Evolutionary conservation across 2,113 vertebrate genomes (phyloP), one percentile per base, ranked within the genome.

Genomic region (Pollachius pollachius): DNA sequence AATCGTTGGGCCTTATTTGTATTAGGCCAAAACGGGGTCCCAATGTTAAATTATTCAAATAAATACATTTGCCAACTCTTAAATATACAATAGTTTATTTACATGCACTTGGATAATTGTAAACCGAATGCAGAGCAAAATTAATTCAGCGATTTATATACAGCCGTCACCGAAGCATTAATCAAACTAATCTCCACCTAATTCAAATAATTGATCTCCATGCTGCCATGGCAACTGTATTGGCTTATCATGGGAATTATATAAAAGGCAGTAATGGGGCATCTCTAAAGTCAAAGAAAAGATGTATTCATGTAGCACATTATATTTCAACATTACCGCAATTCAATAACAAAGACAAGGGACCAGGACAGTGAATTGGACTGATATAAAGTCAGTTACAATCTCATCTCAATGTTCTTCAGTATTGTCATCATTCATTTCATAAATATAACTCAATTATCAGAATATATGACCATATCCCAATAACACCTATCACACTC

Each of bases 251-350:
- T 61, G 23, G 68, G 62, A 70, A 23, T 23, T 23, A 23, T 23
- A 23, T 23, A 81, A 83, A 61, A 78, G 68, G 80, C 69, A 18
- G 68, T 65, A 52, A 70, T 70, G 72, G 79, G 77, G 77, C 75
- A 78, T 81, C 65, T 59, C 70, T 54, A 30, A 79, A 34, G 30
- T 34, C 30, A 34, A 34, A 34, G 30, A 34, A 34, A 34, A 34
- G 4, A 34, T 34, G 30, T 34, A 34, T 34, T 34, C 30, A 34
- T 34, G 30, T 34, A 34, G 30, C 30, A 34, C 30, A 34, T 34
- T 34, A 4, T 34, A 34, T 34, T 34, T 34, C 4, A 34, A 34
- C 6, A 7, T 34, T 34, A 4, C 4, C 30, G 30, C 30, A 34
- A 34, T 34, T 34, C 30, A 34, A 34, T 34, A 34, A 34, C 30